Conservation (phyloP, 2,113 vertebrate genomes). For the Tor tambroides region DNA sequence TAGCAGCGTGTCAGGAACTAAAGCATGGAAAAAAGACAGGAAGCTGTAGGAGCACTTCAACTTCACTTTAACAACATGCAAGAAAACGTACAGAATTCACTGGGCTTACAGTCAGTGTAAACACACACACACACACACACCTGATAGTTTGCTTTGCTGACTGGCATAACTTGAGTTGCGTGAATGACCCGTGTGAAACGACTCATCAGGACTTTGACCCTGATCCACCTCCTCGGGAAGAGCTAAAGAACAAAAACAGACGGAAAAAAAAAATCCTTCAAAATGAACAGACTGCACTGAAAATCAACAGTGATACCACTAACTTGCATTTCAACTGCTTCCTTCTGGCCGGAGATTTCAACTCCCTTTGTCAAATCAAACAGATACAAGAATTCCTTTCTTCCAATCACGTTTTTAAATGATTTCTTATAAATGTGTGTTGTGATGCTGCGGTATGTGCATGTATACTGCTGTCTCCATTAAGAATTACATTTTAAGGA, state of each 20-base stretch:
- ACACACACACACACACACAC: slow-evolving; percentile 70
- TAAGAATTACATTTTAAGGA: no score
- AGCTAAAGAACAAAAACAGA: slow-evolving; percentile 71
- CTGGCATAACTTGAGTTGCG: slow-evolving; percentile 97
- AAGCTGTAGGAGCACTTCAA: neutral
- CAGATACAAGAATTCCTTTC: no score
- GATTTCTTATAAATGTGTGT: no score
- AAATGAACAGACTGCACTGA: neutral
- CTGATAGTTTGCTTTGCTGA: slow-evolving; percentile 94
- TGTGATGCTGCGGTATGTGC: no score
- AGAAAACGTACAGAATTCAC: neutral
- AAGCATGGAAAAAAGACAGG: slow-evolving; percentile 5
- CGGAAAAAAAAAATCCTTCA: neutral
- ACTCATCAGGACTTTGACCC: slow-evolving; percentile 83
- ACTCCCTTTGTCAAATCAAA: no score
- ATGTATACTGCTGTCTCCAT: no score
- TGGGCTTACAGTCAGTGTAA: neutral
- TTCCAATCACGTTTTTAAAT: no score
- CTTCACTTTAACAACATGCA: neutral
- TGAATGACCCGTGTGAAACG: slow-evolving; percentile 91
- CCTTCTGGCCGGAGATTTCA: no score
- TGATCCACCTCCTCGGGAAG: slow-evolving; percentile 86
- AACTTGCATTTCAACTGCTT: no score
- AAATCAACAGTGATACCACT: neutral
- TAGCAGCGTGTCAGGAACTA: neutral